Percentiles rank a stretch among this genome's conserved stretches.
phyloP scores from a whole-genome alignment of 2,888 invertebrate genomes.

The Camptogramma bilineatum region DNA sequence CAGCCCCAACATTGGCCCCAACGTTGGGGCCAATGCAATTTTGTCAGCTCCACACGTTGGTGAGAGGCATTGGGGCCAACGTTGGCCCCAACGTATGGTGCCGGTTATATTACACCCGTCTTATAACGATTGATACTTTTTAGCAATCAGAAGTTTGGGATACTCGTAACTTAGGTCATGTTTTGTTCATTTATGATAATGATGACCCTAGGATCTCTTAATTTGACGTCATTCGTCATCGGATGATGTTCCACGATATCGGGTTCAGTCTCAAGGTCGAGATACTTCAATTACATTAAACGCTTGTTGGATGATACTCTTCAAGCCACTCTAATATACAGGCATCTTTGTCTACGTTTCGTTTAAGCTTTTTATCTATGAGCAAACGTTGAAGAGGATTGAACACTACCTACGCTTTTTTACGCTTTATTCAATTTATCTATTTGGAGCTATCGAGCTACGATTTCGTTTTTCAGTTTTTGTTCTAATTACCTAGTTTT shows the following conservation, averaged over 20 bases:
- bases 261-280: slow-evolving; percentile 13
- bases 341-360: slow-evolving; percentile 17
- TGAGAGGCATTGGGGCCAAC: too few relatives aligned
- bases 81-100: too few relatives aligned
- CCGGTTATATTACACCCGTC: neutral
- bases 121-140: neutral
- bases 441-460: too few relatives aligned
- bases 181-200: slow-evolving; percentile 10
- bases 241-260: slow-evolving; percentile 24
- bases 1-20: too few relatives aligned
- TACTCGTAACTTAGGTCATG: neutral
- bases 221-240: slow-evolving; percentile 26
- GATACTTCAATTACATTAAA: neutral
- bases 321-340: slow-evolving; percentile 11
- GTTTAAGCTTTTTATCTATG: neutral
- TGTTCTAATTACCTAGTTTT: too few relatives aligned
- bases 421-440: too few relatives aligned
- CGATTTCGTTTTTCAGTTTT: too few relatives aligned
- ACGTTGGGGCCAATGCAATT: too few relatives aligned
- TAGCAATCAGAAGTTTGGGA: neutral
- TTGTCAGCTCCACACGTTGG: too few relatives aligned
- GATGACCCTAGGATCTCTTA: slow-evolving; percentile 10
- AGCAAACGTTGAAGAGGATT: neutral
- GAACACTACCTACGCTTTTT: neutral
- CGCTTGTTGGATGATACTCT: slow-evolving; percentile 7